These are phyloP conservation scores for Ophiodon elongatus DNA, from an alignment of 2,113 vertebrate genomes.

Conservation along the genomic window DNA sequence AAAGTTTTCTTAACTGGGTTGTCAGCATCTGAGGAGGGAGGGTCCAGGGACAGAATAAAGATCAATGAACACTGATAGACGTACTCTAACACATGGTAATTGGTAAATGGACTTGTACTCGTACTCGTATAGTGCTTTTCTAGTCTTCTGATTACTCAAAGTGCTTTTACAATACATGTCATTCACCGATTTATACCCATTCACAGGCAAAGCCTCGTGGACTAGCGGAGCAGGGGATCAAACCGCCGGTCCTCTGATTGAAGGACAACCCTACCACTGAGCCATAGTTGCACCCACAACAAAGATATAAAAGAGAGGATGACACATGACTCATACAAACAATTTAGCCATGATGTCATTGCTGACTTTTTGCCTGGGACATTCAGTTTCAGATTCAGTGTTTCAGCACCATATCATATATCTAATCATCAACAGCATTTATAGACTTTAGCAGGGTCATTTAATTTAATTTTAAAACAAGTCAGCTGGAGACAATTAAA, in stretches of 20 bases:
- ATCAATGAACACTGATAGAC: slow-evolving; percentile 2
- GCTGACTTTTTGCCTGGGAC: neutral
- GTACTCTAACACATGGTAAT: neutral
- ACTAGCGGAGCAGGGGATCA: too few relatives aligned
- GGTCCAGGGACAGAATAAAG: neutral
- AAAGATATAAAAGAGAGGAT: neutral
- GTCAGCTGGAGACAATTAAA: neutral
- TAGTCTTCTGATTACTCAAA: too few relatives aligned
- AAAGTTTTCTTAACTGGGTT: neutral
- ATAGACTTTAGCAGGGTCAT: neutral
- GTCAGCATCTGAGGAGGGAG: neutral
- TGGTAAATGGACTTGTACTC: neutral
- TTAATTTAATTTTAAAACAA: neutral
- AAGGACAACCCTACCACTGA: too few relatives aligned
- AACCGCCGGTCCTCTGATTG: too few relatives aligned
- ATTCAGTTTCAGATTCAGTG: neutral
- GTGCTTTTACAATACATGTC: too few relatives aligned
- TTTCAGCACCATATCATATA: neutral
- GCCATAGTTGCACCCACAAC: neutral
- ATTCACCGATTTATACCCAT: too few relatives aligned
- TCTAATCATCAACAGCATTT: neutral
- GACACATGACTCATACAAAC: neutral
- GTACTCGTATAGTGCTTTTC: too few relatives aligned
- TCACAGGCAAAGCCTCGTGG: too few relatives aligned
- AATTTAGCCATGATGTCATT: neutral